These are phyloP conservation scores for Sebastes diaconus DNA, from an alignment of 2,797 vertebrate genomes.

Conservation along the genomic window DNA sequence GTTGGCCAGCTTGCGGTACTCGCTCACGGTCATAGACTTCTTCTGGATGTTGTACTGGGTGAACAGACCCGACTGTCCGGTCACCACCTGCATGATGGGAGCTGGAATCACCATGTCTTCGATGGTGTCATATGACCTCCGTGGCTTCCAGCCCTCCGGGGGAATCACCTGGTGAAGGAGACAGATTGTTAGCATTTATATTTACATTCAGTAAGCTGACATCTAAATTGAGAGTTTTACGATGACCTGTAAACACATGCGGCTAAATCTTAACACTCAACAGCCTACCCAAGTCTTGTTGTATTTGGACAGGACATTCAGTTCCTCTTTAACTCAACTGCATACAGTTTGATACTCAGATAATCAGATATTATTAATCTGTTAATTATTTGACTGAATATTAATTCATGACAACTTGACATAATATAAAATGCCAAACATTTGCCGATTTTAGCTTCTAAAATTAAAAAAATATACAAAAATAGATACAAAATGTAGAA, in stretches of 20 bases:
- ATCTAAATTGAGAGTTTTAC: background rate
- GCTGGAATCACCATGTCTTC: slow-evolving; percentile 96
- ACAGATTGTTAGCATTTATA: background rate
- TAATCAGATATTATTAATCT: background rate
- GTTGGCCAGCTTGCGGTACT: slow-evolving; percentile 95
- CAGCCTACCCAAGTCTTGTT: background rate
- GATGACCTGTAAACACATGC: background rate
- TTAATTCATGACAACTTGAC: background rate
- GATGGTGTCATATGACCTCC: slow-evolving; percentile 91
- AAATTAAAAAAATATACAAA: background rate
- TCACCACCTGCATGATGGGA: slow-evolving; percentile 97
- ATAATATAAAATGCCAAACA: background rate
- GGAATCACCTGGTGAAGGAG: slow-evolving; percentile 88
- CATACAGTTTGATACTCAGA: background rate
- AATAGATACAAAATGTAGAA: background rate
- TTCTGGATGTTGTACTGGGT: slow-evolving; percentile 99
- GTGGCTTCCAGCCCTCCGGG: slow-evolving; percentile 95
- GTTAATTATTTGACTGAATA: background rate
- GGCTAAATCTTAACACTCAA: background rate
- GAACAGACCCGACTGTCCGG: slow-evolving; percentile 97
- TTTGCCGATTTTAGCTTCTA: background rate
- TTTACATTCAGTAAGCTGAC: background rate
- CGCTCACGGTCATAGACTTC: slow-evolving; percentile 95
- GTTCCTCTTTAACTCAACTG: background rate
- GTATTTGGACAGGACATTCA: background rate